phyloP scores from a whole-genome alignment of 2,113 vertebrate genomes.

The Syngnathus scovelli region DNA sequence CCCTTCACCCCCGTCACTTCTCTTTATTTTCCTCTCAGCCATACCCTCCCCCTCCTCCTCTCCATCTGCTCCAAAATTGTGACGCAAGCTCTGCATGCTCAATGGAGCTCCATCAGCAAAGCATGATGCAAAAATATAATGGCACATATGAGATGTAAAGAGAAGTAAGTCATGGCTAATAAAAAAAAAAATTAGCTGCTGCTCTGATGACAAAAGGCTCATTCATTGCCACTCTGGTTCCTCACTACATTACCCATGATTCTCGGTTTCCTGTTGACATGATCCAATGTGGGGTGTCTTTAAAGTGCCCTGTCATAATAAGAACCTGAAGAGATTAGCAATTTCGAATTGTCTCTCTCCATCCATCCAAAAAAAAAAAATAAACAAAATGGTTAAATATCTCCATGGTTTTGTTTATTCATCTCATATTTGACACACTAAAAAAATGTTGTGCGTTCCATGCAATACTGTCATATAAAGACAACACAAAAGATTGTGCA shows the following conservation, averaged over 20 bases:
- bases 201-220: not conserved
- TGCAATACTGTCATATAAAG: no score
- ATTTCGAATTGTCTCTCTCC: no score
- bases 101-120: conserved; percentile 29
- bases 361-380: no score
- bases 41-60: conserved; percentile 47
- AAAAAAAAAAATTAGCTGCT: conserved; percentile 14
- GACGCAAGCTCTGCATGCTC: conserved; percentile 62
- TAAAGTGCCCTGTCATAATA: not conserved
- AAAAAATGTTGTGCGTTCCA: no score
- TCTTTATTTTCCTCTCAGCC: conserved; percentile 16
- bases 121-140: conserved; percentile 43
- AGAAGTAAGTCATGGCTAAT: not conserved
- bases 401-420: no score
- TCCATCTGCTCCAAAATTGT: conserved; percentile 75
- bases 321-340: not conserved
- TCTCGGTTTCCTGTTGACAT: conserved; percentile 12
- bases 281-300: conserved; percentile 13
- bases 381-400: no score
- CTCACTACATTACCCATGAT: conserved; percentile 44
- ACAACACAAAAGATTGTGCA: no score
- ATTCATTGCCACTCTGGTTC: conserved; percentile 1
- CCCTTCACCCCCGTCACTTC: conserved; percentile 25
- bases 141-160: conserved; percentile 34
- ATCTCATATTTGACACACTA: no score